Percentiles rank a stretch among this genome's conserved stretches.
These are phyloP conservation scores for Rhea americana DNA, from an alignment of 2,113 vertebrate genomes.

Conservation along the genomic window DNA sequence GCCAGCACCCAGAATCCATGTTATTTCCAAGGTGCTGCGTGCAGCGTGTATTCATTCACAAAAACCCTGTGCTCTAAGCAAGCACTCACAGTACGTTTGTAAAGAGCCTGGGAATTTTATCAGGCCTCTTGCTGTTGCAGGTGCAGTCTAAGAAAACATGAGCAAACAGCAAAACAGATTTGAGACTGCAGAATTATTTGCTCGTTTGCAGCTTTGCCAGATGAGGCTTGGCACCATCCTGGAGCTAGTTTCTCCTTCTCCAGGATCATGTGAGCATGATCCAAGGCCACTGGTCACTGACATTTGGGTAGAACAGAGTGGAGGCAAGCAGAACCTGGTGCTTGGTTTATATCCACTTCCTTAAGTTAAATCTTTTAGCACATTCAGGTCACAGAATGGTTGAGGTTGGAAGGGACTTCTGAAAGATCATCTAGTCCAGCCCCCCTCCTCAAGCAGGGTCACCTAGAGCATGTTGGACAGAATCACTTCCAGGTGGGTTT, in stretches of 20 bases:
- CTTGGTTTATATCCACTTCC: neutral
- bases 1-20: neutral
- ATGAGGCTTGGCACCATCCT: neutral
- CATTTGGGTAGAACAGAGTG: neutral
- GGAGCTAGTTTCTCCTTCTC: neutral
- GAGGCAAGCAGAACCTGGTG: neutral
- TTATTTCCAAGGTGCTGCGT: neutral
- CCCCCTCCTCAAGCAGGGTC: too few relatives aligned
- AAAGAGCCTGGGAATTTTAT: neutral
- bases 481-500: too few relatives aligned
- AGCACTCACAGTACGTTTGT: neutral
- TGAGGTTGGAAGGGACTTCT: too few relatives aligned
- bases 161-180: neutral
- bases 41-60: neutral
- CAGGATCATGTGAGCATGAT: fast-evolving
- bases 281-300: neutral
- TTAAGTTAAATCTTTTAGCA: neutral
- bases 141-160: neutral
- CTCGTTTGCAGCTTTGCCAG: neutral
- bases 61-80: neutral
- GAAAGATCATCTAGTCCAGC: too few relatives aligned
- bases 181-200: fast-evolving
- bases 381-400: neutral
- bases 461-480: too few relatives aligned
- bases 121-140: neutral